These are phyloP conservation scores for Colostygia pectinataria DNA, from an alignment of 2,888 invertebrate species.

Conservation along the genomic window DNA sequence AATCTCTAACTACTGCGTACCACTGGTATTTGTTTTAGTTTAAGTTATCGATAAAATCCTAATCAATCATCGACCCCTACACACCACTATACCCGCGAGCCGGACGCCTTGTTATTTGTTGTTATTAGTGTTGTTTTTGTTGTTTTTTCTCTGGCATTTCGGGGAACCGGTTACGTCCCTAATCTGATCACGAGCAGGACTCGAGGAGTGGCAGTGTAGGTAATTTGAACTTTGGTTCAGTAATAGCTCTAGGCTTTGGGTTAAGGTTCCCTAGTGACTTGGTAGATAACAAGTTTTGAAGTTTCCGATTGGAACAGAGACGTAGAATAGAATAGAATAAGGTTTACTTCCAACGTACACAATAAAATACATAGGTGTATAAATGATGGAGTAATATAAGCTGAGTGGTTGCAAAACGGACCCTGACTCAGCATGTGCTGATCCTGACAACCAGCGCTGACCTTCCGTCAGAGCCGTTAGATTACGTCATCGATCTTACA, in stretches of 20 bases:
- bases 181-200: slow-evolving; percentile 78
- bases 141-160: slow-evolving; percentile 69
- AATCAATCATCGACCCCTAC: slow-evolving; percentile 46
- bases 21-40: not conserved
- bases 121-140: slow-evolving; percentile 73
- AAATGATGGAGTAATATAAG: too few relatives aligned
- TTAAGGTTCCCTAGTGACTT: not conserved
- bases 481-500: too few relatives aligned
- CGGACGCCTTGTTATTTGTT: slow-evolving; percentile 80
- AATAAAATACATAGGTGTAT: too few relatives aligned
- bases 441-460: too few relatives aligned
- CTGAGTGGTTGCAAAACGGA: too few relatives aligned
- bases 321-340: too few relatives aligned
- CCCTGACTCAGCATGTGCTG: too few relatives aligned
- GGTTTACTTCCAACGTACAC: too few relatives aligned
- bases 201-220: slow-evolving; percentile 16
- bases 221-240: slow-evolving; percentile 18
- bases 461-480: too few relatives aligned
- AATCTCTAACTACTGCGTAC: too few relatives aligned
- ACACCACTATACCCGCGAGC: slow-evolving; percentile 44
- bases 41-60: slow-evolving; percentile 44
- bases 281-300: too few relatives aligned
- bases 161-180: slow-evolving; percentile 71
- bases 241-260: not conserved
- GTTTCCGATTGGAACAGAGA: too few relatives aligned